Conservation (phyloP, 2,113 vertebrate species). For the Argyrosomus japonicus region DNA sequence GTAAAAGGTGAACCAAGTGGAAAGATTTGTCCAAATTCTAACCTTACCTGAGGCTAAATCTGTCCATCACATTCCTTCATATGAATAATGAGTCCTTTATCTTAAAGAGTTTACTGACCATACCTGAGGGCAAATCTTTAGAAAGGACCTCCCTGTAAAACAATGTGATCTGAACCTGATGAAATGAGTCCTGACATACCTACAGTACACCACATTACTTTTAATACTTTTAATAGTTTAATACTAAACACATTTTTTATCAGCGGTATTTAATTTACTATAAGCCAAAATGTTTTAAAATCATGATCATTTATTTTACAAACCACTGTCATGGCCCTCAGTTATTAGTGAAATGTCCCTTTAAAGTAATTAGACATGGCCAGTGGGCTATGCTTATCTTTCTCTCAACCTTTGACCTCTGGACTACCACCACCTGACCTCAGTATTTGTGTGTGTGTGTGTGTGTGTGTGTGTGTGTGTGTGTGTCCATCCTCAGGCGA, state of each 20-base stretch:
- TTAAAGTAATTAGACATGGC: constrained; percentile 57
- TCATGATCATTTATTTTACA: background rate
- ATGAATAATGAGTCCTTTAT: constrained; percentile 38
- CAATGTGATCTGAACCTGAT: background rate
- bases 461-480: constrained; percentile 44
- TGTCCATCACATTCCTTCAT: constrained; percentile 21
- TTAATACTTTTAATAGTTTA: background rate
- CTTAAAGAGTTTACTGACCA: constrained; percentile 15
- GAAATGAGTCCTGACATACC: background rate
- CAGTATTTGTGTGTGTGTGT: constrained; percentile 50
- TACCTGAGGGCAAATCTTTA: constrained; percentile 22
- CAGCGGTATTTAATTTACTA: background rate
- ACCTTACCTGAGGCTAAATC: constrained; percentile 29
- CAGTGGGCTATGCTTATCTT: constrained; percentile 70
- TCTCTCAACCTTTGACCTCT: constrained; percentile 70
- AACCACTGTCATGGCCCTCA: constrained; percentile 33
- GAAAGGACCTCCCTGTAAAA: constrained; percentile 17
- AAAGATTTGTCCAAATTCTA: constrained; percentile 9
- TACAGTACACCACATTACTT: background rate
- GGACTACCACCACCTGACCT: constrained; percentile 63
- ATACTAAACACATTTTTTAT: background rate
- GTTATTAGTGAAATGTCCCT: constrained; percentile 45
- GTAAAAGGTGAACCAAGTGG: constrained; percentile 33
- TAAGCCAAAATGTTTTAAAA: too few species aligned
- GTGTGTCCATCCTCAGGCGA: constrained; percentile 86